Conservation (phyloP, 2,888 invertebrate species). For the Sclerodermus sp. region DNA sequence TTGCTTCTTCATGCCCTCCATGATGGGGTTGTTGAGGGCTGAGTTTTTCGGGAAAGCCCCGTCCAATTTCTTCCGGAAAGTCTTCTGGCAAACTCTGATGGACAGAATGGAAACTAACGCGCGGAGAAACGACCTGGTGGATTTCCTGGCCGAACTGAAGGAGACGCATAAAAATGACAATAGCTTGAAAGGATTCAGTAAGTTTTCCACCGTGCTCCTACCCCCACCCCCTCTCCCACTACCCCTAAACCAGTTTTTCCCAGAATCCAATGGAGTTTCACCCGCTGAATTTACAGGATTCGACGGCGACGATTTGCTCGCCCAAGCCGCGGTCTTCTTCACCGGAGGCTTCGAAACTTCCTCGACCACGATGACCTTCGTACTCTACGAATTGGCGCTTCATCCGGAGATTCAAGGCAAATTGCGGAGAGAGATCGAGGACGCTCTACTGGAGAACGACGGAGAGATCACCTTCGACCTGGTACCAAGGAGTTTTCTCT, state of each 20-base stretch:
- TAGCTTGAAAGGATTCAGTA: conserved; percentile 24
- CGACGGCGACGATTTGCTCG: conserved; percentile 40
- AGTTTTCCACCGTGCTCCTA: too few relatives aligned
- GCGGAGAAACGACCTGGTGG: conserved; percentile 58
- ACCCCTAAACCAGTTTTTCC: too few relatives aligned
- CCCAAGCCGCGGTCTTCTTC: conserved; percentile 43
- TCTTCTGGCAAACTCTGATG: conserved; percentile 56
- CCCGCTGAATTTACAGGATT: conserved; percentile 30
- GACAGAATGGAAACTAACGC: conserved; percentile 53
- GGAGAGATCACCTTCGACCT: conserved; percentile 43
- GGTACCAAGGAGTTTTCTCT: conserved; percentile 28
- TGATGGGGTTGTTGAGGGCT: conserved; percentile 48
- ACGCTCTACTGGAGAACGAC: conserved; percentile 21
- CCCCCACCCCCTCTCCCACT: too few relatives aligned
- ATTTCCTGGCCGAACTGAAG: conserved; percentile 57
- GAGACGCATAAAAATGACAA: conserved; percentile 29
- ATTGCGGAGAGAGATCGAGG: conserved; percentile 33
- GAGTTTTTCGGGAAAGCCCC: conserved; percentile 52
- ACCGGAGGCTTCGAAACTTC: conserved; percentile 47
- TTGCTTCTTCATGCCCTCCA: conserved; percentile 56
- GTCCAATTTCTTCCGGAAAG: conserved; percentile 50
- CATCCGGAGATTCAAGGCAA: conserved; percentile 33
- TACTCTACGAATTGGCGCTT: conserved; percentile 40
- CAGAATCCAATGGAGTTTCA: too few relatives aligned
- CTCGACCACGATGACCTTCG: conserved; percentile 34